Evolutionary conservation across 2,888 invertebrate species (phyloP), one percentile per base, ranked within the genome.

Genomic region (Lapara coniferarum): DNA sequence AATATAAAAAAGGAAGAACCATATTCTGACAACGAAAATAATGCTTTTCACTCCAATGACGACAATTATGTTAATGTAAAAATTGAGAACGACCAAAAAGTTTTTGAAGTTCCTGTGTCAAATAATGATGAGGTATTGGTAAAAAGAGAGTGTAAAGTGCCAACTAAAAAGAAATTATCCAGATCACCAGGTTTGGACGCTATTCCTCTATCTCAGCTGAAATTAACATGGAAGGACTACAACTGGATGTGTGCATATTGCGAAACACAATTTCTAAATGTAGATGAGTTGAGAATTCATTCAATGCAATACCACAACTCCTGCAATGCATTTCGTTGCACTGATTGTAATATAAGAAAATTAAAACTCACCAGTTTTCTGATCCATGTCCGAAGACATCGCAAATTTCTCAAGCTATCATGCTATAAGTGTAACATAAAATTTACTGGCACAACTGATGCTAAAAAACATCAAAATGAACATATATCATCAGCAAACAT

Each of bases 261-360:
- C 68, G 89, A 84, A 37, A 86, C 86, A 0, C 77, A 85, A 67
- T 91, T 90, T 69, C 73, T 82, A 0, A 82, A 74, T 0, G 71
- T 87, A 3, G 81, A 86, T 0, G 90, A 90, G 53, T 83, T 96
- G 19, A 91, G 94, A 70, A 87, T 88, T 8, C 96, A 96, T 83
- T 95, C 95, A 46, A 90, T 94, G 74, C 88, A 91, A 55, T 92
- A 92, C 69, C 96, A 96, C 77, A 93, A 94, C 70, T 94, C 95
- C 72, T 93, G 95, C 67, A 94, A 95, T 16, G 94, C 95, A 57
- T 96, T 95, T 79, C 92, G 95, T 78, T 96, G 96, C 79, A 94
- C 94, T 0, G 95, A 96, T 77, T 96, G 96, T 75, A 88, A 89
- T 59, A 74, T 78, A 0, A 81, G 85, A 2, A 91, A 87, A 69